Conservation (phyloP, 2,797 vertebrate genomes). For the Crax fasciolata region DNA sequence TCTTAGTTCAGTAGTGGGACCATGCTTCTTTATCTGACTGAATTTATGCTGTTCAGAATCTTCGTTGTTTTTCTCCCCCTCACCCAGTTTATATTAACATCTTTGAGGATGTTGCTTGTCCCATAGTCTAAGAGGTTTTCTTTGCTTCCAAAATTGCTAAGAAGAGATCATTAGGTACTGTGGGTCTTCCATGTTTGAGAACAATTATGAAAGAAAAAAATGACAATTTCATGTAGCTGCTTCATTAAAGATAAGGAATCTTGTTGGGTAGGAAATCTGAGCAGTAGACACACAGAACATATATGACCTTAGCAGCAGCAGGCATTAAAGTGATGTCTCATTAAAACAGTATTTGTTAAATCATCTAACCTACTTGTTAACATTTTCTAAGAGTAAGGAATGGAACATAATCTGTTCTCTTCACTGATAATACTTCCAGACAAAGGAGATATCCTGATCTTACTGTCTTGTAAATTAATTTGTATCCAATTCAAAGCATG, state of each 20-base stretch:
- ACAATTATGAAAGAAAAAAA: not conserved
- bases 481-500: not conserved
- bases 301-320: conserved; percentile 63
- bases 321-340: conserved; percentile 62
- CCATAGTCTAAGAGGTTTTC: not conserved
- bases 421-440: not conserved
- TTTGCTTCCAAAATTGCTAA: not conserved
- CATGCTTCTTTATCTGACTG: not conserved
- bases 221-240: not conserved
- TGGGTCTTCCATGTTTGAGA: not conserved
- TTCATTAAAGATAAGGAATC: conserved; percentile 62
- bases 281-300: conserved; percentile 37
- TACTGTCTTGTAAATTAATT: conserved; percentile 21
- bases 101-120: not conserved
- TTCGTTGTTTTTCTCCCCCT: not conserved
- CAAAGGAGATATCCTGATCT: not conserved
- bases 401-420: not conserved
- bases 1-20: not conserved
- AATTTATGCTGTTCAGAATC: not conserved
- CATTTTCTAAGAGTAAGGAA: conserved; percentile 4
- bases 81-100: not conserved
- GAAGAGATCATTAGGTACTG: conserved; percentile 20
- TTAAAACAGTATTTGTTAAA: conserved; percentile 71
- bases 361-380: conserved; percentile 33
- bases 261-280: conserved; percentile 11